Base-by-base conservation (phyloP, 2,888 invertebrate genomes). In the Mythimna lalbum region DNA sequence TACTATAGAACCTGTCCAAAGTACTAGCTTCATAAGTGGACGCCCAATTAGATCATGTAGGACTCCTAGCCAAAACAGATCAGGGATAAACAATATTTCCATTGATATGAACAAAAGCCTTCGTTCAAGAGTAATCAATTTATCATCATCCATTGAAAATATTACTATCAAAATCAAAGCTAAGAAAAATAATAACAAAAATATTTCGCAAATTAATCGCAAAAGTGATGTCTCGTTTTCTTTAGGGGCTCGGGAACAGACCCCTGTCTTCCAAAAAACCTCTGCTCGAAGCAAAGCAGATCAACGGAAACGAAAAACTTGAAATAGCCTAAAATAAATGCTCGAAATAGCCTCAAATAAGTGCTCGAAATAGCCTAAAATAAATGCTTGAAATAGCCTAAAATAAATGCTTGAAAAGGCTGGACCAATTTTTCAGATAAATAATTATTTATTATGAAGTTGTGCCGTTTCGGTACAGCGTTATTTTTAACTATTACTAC, bases 181-280 rank as follows among this genome's bases (percentile, higher is more conserved):
- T 14, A 71, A 63, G 19, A 69, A 69, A 78, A 63, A 23, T 19
- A 65, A 23, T 19, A 75, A 60, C 49, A 66, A 75, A 60, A 76
- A 63, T 23, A 59, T 71, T 53, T 72, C 76, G 47, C 33, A 71
- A 65, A 69, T 73, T 1, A 73, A 70, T 21, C 74, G 80, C 27
- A 73, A 62, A 14, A 87, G 87, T 70, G 80, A 86, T 50, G 49
- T 87, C 17, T 85, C 87, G 10, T 87, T 86, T 73, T 79, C 85
- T 1, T 55, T 87, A 53, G 31, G 69, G 14, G 27, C 72, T 10
- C 63, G 63, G 33, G 73, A 76, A 67, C 70, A 72, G 12, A 77
- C 75, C 43, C 69, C 78, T 33, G 49, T 73, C 36, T 50, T 67
- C 6, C 72, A 76, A 53, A 81, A 65, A 57, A 65, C 39, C 27